Evolutionary conservation across 2,888 invertebrate genomes (phyloP).

Genomic region (Sabatieria punctata): DNA sequence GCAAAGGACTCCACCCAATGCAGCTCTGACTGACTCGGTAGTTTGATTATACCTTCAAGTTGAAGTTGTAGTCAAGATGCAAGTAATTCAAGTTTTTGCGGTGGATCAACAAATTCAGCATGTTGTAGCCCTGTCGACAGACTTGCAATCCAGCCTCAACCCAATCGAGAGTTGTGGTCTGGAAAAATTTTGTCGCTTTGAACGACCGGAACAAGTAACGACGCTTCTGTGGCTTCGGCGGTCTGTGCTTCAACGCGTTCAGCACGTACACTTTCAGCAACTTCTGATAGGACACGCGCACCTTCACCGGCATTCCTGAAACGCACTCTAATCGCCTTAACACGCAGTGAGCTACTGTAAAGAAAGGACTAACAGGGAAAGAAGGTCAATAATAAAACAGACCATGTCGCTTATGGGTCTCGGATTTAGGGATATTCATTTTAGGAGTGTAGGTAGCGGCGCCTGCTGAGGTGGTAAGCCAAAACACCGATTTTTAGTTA

Average conservation of each 20-base stretch:
- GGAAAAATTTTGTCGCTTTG: constrained; percentile 99
- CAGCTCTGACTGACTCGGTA: no score
- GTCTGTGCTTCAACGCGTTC: constrained; percentile 87
- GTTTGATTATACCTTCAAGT: constrained; percentile 66
- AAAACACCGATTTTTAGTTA: no score
- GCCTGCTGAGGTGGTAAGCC: no score
- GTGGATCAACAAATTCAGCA: constrained; percentile 95
- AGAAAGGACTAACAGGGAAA: no score
- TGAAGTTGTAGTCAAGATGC: constrained; percentile 98
- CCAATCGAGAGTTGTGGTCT: constrained; percentile 98
- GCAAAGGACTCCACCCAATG: not conserved
- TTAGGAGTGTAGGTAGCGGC: no score
- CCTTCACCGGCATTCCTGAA: constrained; percentile 63
- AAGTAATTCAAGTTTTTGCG: constrained; percentile 97
- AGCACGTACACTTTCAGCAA: constrained; percentile 92
- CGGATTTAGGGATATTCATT: no score
- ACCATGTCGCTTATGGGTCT: no score
- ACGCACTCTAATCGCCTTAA: constrained; percentile 65
- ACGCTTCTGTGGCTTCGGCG: constrained; percentile 96
- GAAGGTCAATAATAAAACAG: no score
- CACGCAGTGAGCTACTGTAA: constrained; percentile 59
- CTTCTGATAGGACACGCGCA: constrained; percentile 96
- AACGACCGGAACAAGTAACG: constrained; percentile 94
- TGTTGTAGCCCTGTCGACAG: constrained; percentile 97
- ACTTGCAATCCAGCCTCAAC: constrained; percentile 94